Evolutionary conservation across 2,113 vertebrate species (phyloP).

Genomic region (Meriones unguiculatus): DNA sequence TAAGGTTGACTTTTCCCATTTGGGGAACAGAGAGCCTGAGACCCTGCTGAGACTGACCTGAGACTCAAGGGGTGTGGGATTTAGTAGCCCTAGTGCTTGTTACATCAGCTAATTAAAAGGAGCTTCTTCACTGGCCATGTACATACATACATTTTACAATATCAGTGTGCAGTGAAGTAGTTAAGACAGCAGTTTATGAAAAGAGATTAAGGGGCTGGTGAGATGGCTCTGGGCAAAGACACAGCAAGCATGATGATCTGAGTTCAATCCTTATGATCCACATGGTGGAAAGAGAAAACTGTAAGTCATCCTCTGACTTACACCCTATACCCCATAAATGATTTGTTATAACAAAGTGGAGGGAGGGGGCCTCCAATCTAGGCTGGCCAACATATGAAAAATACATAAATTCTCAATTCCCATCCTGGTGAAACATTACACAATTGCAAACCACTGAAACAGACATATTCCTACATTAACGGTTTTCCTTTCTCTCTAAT

Average conservation of each 20-base stretch:
- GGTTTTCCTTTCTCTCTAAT: neutral
- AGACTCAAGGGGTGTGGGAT: neutral
- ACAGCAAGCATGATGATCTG: neutral
- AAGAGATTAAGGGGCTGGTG: neutral
- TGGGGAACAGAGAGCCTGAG: neutral
- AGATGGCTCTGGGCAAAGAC: neutral
- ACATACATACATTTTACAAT: neutral
- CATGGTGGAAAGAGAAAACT: neutral
- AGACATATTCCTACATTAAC: neutral
- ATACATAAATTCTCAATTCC: neutral
- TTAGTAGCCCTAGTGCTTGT: neutral
- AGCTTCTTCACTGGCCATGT: neutral
- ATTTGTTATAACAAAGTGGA: neutral
- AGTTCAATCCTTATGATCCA: neutral
- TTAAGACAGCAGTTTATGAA: neutral
- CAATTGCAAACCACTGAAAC: conserved; percentile 43
- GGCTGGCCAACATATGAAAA: conserved; percentile 40
- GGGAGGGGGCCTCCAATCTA: neutral
- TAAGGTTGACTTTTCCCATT: neutral
- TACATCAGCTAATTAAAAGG: neutral
- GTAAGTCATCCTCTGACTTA: neutral
- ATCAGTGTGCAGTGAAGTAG: neutral
- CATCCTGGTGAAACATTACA: neutral
- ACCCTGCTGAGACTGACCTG: neutral
- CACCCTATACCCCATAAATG: neutral